These are phyloP conservation scores for Notoglanidium macrostoma DNA, from an alignment of 2,797 vertebrate genomes.

Conservation along the genomic window DNA sequence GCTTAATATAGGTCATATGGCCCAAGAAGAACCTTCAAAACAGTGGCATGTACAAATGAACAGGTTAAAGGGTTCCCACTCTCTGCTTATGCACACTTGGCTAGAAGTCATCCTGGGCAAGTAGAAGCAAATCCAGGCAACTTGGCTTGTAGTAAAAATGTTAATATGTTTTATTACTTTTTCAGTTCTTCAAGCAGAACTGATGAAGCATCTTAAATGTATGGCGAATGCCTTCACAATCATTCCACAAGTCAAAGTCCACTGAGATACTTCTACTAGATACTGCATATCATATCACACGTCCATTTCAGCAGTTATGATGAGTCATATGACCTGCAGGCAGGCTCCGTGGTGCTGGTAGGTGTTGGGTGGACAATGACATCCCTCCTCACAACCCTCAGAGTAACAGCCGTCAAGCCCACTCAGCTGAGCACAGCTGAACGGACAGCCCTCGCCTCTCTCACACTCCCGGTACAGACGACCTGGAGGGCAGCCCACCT, in stretches of 20 bases:
- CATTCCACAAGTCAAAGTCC: background rate
- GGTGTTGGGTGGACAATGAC: slow-evolving; percentile 82
- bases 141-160: background rate
- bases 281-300: background rate
- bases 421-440: slow-evolving; percentile 84
- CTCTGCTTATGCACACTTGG: background rate
- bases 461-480: slow-evolving; percentile 85
- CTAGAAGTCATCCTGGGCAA: background rate
- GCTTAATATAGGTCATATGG: background rate
- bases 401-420: slow-evolving; percentile 80
- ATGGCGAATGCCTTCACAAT: background rate
- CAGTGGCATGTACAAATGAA: background rate
- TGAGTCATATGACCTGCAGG: slow-evolving; percentile 70
- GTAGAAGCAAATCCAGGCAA: background rate
- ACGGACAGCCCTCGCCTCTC: slow-evolving; percentile 81
- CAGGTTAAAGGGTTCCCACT: background rate
- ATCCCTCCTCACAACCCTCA: slow-evolving; percentile 84
- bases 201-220: background rate
- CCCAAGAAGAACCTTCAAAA: background rate
- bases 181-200: background rate
- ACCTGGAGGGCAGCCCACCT: slow-evolving; percentile 84
- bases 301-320: background rate
- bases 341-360: slow-evolving; percentile 78
- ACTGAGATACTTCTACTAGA: background rate
- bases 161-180: background rate